Base-by-base conservation (phyloP, 2,888 invertebrate genomes). In the Euplexia lucipara region DNA sequence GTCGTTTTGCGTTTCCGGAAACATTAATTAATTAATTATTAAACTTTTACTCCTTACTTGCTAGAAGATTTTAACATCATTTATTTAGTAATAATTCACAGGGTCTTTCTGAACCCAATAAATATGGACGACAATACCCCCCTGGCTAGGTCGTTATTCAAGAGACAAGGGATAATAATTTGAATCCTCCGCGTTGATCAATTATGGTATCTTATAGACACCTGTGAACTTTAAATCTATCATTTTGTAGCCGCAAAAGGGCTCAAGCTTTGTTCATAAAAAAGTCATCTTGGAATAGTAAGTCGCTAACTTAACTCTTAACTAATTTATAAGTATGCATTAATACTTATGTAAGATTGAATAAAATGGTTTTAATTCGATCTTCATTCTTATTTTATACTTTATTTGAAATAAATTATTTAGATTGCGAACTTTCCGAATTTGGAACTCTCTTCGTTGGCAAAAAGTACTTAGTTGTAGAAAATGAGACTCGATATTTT, bases 141-240 rank as follows among this genome's bases (percentile, higher is more conserved):
- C 52, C 8, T 5, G 7, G 47, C 32, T 44, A 9, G 20, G 10
- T 26, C 20, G n/a, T 47, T 71, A 64, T 22, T 16, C 9, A 35
- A n/a, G n/a, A 32, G 9, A 20, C 20, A 20, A 54, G 16, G 64
- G 48, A 48, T 72, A 51, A 72, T 72, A 58, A 72, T 49, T 65
- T 47, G 42, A 72, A 70, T 44, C 41, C 41, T 65, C 9, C 12
- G 9, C 10, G 7, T 42, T 62, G 12, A 58, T 58, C 52, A 70
- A 44, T 69, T 69, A 70, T 14, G 10, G 35, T 42, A 45, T 20
- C 32, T 34, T 57, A 57, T n/a, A 34, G 52, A 39, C 57, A 65
- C 57, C 65, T 32, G 41, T 58, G 52, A 48, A 57, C 57, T 47
- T 20, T 72, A 71, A 71, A 70, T 53, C 47, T 57, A 52, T 57